Conservation (phyloP, 2,113 vertebrate genomes). For the Chauna torquata region DNA sequence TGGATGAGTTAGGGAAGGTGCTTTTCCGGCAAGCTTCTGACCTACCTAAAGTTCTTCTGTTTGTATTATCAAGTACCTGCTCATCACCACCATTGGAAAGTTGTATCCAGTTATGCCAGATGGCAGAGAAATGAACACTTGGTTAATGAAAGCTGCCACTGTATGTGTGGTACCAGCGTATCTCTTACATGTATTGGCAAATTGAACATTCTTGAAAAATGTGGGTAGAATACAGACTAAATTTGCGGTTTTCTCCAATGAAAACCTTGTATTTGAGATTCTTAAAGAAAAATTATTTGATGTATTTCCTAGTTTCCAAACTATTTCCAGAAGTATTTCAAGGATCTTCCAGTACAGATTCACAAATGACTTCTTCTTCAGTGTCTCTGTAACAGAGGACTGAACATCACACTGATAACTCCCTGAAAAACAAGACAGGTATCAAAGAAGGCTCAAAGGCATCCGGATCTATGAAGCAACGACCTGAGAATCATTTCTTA, state of each 20-base stretch:
- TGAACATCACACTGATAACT: not conserved
- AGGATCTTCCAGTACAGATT: not conserved
- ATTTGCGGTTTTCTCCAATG: not conserved
- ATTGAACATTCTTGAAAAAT: not conserved
- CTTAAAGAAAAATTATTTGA: not conserved
- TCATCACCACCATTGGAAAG: not conserved
- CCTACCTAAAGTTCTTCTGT: not conserved
- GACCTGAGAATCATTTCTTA: not conserved
- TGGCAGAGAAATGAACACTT: not conserved
- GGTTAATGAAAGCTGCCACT: not conserved
- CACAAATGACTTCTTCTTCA: not conserved
- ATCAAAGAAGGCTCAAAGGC: not conserved
- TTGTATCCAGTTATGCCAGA: not conserved
- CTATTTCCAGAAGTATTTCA: not conserved
- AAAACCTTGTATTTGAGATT: not conserved
- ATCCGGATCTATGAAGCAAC: not conserved
- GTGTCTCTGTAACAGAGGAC: not conserved
- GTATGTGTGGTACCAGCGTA: not conserved
- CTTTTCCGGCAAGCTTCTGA: not conserved
- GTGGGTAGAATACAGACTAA: not conserved
- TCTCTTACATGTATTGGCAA: not conserved
- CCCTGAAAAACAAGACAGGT: not conserved
- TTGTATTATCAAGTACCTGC: not conserved
- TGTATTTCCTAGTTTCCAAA: not conserved
- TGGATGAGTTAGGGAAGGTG: constrained; percentile 62